Evolutionary conservation across 1,140 invertebrate species (phyloP), one percentile per base, ranked within the genome.

Genomic region (Hylaeus volcanicus): DNA sequence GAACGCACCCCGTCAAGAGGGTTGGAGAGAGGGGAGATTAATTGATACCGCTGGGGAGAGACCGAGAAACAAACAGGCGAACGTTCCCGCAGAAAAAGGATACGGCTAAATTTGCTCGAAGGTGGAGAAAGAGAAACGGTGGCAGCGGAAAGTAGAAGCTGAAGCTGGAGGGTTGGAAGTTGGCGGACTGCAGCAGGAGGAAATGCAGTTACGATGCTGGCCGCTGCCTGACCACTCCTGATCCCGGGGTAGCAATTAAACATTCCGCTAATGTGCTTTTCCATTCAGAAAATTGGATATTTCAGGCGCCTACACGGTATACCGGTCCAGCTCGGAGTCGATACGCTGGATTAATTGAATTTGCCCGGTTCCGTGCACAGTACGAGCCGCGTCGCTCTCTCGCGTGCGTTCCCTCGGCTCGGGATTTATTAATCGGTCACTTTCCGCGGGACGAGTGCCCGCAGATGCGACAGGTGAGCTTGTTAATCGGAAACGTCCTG

Each of bases 201-300:
- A 86, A 86, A 83, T 88, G 89, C 88, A 89, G 76, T 77, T 79
- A 82, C 81, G 73, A 80, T 83, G 75, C 68, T 48, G 45, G 45
- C 70, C 61, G 66, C 51, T 51, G 43, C 61, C 78, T 75, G 84
- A 86, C 84, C 86, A 89, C 87, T 90, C 84, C 74, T 88, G 90
- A 89, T 90, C 72, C 89, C 88, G 81, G 88, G 26, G 83, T 90
- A 90, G 90, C 90, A 92, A 92, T 92, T 92, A 90, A 91, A 91
- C 89, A 91, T 91, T 90, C 84, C 83, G 88, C 89, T 92, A 92
- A 92, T 92, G 89, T 91, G 91, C 90, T 91, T 92, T 91, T 91
- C 91, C 91, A 92, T 92, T 92, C 91, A 91, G 90, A 92, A 92
- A 92, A 91, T 92, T 91, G 89, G 90, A 92, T 90, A 90, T 91